A percentile compares a stretch with the other conserved stretches of the same genome.
Conservation (phyloP, 1,140 invertebrate genomes). For the Hermetia illucens region DNA sequence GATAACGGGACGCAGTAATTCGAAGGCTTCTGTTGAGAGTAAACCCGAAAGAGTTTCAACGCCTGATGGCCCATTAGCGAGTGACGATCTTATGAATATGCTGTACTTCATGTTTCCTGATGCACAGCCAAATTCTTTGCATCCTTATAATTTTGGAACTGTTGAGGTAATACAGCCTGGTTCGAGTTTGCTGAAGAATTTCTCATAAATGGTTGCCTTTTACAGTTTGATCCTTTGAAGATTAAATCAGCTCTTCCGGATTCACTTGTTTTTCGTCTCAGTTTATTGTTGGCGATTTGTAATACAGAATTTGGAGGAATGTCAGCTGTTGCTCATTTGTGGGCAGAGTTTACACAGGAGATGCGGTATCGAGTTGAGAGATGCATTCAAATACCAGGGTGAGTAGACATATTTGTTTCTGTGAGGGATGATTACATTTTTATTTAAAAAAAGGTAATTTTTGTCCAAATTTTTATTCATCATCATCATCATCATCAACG, state of each 20-base stretch:
- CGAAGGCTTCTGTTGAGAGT: slow-evolving; percentile 27
- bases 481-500: too few species aligned
- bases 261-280: slow-evolving; percentile 69
- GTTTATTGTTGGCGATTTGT: slow-evolving; percentile 67
- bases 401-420: too few species aligned
- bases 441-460: too few species aligned
- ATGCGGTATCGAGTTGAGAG: slow-evolving; percentile 83
- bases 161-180: too few species aligned
- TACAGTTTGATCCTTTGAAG: slow-evolving; percentile 22
- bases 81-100: slow-evolving; percentile 59
- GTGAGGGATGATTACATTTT: too few species aligned
- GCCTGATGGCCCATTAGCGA: slow-evolving; percentile 55
- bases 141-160: slow-evolving; percentile 29
- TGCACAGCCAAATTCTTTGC: slow-evolving; percentile 47
- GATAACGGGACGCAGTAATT: background rate
- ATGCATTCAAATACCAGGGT: slow-evolving; percentile 67
- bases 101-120: slow-evolving; percentile 83
- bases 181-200: too few species aligned
- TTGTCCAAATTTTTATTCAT: too few species aligned
- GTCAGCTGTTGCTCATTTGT: slow-evolving; percentile 70
- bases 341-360: slow-evolving; percentile 85
- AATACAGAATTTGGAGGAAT: slow-evolving; percentile 64
- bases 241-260: slow-evolving; percentile 34
- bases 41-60: slow-evolving; percentile 33
- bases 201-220: too few species aligned